Base-by-base conservation (phyloP, 1,140 invertebrate species). In the Saccostrea glomerata region DNA sequence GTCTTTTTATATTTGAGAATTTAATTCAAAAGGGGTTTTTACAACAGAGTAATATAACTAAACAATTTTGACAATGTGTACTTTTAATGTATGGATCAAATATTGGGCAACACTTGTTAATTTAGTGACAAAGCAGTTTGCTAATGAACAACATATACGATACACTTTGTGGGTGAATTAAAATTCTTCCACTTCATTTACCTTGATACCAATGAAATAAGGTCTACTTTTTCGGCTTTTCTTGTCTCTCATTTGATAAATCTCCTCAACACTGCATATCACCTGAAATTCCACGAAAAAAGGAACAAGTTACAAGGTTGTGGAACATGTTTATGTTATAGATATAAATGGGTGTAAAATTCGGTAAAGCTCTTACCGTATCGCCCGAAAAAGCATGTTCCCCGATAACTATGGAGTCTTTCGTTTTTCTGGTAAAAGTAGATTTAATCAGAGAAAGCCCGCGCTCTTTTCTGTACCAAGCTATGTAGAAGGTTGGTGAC, bases 351-450 rank as follows among this genome's bases (percentile, higher is more conserved):
- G 25, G 70, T 30, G 23, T 77, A 77, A 30, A 77, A 77, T 25
- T 15, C 15, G 70, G 70, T 36, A 77, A 77, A 77, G 25, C 70
- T 77, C 82, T 54, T 20, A 84, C 82, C 17, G 40, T 84, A 55
- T 84, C 82, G 6, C 82, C 82, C 2, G 82, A 56, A 56, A 55
- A 56, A 25, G 55, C 82, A 56, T 84, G 47, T 84, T 84, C 82
- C 23, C 82, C 82, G 55, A 84, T 55, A 54, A 56, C 55, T 54
- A 84, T 54, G n/a, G 82, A 84, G 82, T 84, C 82, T 54, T 84
- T 84, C 47, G 82, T 84, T 54, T 56, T 56, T 54, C 47, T 84
- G 17, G 82, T 84, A 84, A 84, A 84, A 25, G 82, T 84, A 25
- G 82, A 84, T 54, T 84, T 84, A 25, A 84, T 84, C 82, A 84